These are phyloP conservation scores for Trichacis sp. DNA, from an alignment of 2,888 invertebrate genomes.

Conservation along the genomic window DNA sequence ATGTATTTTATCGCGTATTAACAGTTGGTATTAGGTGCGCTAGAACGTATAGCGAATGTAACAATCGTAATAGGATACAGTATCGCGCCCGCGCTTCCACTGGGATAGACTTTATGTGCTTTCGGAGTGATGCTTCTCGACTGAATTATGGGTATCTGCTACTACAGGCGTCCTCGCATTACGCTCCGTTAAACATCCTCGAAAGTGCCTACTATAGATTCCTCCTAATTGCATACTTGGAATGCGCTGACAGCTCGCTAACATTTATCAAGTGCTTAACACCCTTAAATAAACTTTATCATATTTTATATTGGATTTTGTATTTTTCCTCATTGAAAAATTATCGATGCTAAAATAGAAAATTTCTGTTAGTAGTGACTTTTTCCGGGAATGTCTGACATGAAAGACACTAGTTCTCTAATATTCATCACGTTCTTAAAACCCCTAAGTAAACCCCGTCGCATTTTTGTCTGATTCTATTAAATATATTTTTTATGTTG, in stretches of 20 bases:
- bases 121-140: slow-evolving; percentile 17
- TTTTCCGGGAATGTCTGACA: too few species aligned
- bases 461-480: too few species aligned
- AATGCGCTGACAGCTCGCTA: too few species aligned
- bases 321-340: too few species aligned
- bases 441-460: too few species aligned
- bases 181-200: not conserved
- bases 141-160: slow-evolving; percentile 20
- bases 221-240: too few species aligned
- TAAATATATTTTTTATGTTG: too few species aligned
- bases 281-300: not conserved
- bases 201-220: not conserved
- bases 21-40: slow-evolving; percentile 21
- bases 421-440: too few species aligned
- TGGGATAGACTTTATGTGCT: slow-evolving; percentile 20
- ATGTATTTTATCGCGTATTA: slow-evolving; percentile 11
- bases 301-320: too few species aligned
- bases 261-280: not conserved
- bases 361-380: too few species aligned
- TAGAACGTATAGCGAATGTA: slow-evolving; percentile 12
- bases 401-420: too few species aligned
- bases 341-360: too few species aligned
- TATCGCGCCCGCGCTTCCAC: slow-evolving; percentile 19
- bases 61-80: slow-evolving; percentile 21
- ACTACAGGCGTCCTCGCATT: slow-evolving; percentile 1